Percentiles rank a stretch among this genome's conserved stretches.
phyloP scores from a whole-genome alignment of 2,113 vertebrate species.

The Xerus inauris region DNA sequence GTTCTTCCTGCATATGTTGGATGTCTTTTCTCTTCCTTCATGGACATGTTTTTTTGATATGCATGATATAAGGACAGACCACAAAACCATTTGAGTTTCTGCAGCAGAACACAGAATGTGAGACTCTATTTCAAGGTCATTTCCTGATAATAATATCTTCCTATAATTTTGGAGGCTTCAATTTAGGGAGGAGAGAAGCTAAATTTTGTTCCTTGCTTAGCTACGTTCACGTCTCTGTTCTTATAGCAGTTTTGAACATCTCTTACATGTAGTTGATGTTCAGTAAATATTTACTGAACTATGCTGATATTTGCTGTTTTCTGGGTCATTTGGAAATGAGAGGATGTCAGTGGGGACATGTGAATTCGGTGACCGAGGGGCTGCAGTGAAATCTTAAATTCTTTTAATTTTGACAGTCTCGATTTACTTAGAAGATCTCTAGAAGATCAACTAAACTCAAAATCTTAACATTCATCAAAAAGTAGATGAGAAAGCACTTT shows the following conservation, averaged over 20 bases:
- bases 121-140: constrained; percentile 49
- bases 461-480: neutral
- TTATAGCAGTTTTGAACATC: neutral
- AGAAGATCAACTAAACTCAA: neutral
- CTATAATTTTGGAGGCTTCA: neutral
- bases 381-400: neutral
- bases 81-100: constrained; percentile 51
- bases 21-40: constrained; percentile 40
- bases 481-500: neutral
- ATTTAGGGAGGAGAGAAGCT: constrained; percentile 4
- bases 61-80: constrained; percentile 1
- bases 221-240: neutral
- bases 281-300: neutral
- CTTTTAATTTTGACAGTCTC: neutral
- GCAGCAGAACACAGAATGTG: neutral
- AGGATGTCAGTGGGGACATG: neutral
- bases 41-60: neutral
- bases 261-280: neutral
- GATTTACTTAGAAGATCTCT: neutral
- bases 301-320: neutral
- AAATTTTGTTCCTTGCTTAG: neutral
- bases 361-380: neutral
- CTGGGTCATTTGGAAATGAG: neutral
- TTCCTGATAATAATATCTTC: constrained; percentile 28
- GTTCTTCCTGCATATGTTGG: neutral